A percentile compares a stretch with the other conserved stretches of the same genome.
Evolutionary conservation across 2,888 invertebrate genomes (phyloP).

Genomic region (Acanthoscelides obtectus): DNA sequence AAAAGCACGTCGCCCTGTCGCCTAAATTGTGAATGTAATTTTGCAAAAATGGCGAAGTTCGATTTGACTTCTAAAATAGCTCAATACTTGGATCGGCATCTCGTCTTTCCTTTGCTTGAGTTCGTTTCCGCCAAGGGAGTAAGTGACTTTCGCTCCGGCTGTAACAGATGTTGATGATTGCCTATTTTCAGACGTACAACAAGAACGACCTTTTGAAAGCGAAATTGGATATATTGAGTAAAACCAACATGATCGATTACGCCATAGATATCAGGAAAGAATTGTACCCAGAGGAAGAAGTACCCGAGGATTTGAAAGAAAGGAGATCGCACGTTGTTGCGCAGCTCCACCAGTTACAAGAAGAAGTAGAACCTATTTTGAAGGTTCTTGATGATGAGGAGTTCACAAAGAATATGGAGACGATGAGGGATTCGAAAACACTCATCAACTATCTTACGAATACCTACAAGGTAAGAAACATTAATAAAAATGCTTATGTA

Average conservation of each 20-base stretch:
- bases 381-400: constrained; percentile 84
- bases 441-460: constrained; percentile 82
- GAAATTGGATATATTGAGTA: constrained; percentile 89
- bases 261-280: constrained; percentile 91
- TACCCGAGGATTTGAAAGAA: constrained; percentile 74
- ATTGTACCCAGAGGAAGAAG: constrained; percentile 79
- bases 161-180: constrained; percentile 11
- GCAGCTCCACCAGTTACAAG: constrained; percentile 78
- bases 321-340: constrained; percentile 78
- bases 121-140: constrained; percentile 96
- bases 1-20: not conserved
- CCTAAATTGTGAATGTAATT: not conserved
- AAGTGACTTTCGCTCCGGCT: constrained; percentile 41
- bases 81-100: constrained; percentile 93
- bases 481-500: not conserved
- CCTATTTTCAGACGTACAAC: constrained; percentile 26
- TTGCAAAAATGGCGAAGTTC: constrained; percentile 69
- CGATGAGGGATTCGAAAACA: constrained; percentile 89
- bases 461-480: constrained; percentile 69
- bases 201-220: constrained; percentile 66
- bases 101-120: constrained; percentile 95
- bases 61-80: constrained; percentile 92
- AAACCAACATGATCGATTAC: constrained; percentile 99
- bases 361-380: constrained; percentile 82
- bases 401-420: constrained; percentile 87